These are phyloP conservation scores for Podabrus alpinus DNA, from an alignment of 2,888 invertebrate species.

Conservation along the genomic window DNA sequence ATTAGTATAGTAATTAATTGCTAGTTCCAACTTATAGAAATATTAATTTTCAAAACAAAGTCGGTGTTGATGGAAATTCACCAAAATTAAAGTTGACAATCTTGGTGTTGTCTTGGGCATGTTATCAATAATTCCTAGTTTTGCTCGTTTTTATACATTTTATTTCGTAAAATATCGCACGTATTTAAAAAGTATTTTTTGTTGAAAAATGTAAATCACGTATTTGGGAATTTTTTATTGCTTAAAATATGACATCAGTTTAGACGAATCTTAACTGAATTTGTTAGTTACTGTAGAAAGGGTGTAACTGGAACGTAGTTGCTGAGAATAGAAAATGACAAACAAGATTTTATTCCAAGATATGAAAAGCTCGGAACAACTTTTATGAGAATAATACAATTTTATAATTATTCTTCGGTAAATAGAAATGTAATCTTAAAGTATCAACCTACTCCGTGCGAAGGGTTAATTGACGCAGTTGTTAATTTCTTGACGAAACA, in stretches of 20 bases:
- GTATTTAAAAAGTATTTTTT: slow-evolving; percentile 1
- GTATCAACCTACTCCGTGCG: background rate
- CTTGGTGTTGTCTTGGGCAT: too few relatives aligned
- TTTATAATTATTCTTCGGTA: background rate
- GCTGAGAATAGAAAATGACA: background rate
- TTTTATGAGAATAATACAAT: background rate
- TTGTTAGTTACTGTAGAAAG: background rate
- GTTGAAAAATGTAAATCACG: background rate
- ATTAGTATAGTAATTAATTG: background rate
- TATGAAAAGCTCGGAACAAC: background rate
- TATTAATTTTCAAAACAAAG: background rate
- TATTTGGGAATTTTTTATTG: background rate
- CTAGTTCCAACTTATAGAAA: background rate
- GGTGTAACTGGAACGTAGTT: background rate
- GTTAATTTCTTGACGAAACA: too few relatives aligned
- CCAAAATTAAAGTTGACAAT: background rate
- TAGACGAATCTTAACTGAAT: background rate
- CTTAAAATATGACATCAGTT: background rate
- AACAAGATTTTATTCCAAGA: background rate
- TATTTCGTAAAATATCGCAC: background rate
- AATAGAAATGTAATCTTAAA: too few relatives aligned
- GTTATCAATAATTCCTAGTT: background rate
- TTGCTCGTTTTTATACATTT: background rate
- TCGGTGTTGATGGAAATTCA: background rate
- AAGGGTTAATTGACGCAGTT: background rate